A percentile compares a stretch with the other conserved stretches of the same genome.
phyloP scores from a whole-genome alignment of 2,888 invertebrate species.

The Aricia artaxerxes region DNA sequence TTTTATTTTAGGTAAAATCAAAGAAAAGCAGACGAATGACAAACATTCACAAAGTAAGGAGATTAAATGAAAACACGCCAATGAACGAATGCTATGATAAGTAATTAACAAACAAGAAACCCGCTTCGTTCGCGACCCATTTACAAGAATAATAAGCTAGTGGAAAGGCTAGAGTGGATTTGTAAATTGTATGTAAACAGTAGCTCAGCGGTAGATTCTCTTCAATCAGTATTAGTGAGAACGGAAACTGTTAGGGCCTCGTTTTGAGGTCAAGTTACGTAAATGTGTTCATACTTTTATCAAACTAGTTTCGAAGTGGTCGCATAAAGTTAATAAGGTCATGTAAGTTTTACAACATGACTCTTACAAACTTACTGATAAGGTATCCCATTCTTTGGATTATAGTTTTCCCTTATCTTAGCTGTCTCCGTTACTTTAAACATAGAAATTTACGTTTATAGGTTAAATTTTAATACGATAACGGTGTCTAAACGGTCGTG shows the following conservation, averaged over 20 bases:
- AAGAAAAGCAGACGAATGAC: background rate
- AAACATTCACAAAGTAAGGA: background rate
- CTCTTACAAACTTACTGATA: conserved; percentile 32
- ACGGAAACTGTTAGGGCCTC: conserved; percentile 44
- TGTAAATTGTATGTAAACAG: conserved; percentile 38
- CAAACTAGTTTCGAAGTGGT: conserved; percentile 68
- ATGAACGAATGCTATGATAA: conserved; percentile 5
- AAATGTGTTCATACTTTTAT: conserved; percentile 40
- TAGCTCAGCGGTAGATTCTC: conserved; percentile 44
- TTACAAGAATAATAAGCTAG: conserved; percentile 16
- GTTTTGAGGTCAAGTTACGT: conserved; percentile 46
- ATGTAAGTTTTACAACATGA: conserved; percentile 56
- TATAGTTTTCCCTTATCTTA: conserved; percentile 1
- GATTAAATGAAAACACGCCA: conserved; percentile 1
- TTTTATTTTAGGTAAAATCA: background rate
- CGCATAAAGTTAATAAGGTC: conserved; percentile 75
- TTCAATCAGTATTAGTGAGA: conserved; percentile 46
- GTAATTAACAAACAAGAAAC: conserved; percentile 16
- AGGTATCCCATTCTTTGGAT: background rate
- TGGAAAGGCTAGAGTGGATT: conserved; percentile 10
- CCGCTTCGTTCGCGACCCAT: background rate
- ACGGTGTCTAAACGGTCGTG: conserved; percentile 11
- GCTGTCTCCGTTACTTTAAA: background rate
- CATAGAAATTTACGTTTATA: background rate
- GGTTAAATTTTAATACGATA: background rate